A percentile compares a stretch with the other conserved stretches of the same genome.
Conservation (phyloP, 2,113 vertebrate genomes). For the Hoplias malabaricus region DNA sequence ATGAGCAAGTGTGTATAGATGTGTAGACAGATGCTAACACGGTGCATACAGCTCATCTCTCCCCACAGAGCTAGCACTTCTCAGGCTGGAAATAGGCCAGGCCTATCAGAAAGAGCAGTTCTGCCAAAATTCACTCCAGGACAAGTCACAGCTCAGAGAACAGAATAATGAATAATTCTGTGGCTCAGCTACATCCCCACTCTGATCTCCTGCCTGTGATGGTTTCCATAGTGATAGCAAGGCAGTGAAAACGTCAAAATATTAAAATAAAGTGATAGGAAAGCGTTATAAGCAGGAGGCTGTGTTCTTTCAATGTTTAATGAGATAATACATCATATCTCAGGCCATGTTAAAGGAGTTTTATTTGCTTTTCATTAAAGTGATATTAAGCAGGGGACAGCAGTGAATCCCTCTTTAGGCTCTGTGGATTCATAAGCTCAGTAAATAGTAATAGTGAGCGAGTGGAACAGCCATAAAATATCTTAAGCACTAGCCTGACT, state of each 20-base stretch:
- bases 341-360: background rate
- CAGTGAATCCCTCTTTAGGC: background rate
- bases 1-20: no score
- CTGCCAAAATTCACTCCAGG: background rate
- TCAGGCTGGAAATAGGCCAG: background rate
- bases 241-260: background rate
- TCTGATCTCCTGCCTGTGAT: background rate
- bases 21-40: background rate
- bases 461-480: background rate
- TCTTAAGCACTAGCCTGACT: background rate
- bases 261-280: background rate
- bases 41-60: background rate
- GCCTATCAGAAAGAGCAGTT: background rate
- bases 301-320: conserved; percentile 2
- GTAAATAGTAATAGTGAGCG: background rate
- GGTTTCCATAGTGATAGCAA: background rate
- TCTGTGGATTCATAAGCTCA: background rate
- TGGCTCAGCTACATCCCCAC: background rate
- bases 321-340: background rate
- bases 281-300: background rate
- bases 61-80: background rate
- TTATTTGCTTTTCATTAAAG: background rate
- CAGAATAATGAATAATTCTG: conserved; percentile 20
- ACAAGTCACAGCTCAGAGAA: background rate
- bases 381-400: background rate